Evolutionary conservation across 2,113 vertebrate species (phyloP).

Genomic region (Ammodytes marinus): DNA sequence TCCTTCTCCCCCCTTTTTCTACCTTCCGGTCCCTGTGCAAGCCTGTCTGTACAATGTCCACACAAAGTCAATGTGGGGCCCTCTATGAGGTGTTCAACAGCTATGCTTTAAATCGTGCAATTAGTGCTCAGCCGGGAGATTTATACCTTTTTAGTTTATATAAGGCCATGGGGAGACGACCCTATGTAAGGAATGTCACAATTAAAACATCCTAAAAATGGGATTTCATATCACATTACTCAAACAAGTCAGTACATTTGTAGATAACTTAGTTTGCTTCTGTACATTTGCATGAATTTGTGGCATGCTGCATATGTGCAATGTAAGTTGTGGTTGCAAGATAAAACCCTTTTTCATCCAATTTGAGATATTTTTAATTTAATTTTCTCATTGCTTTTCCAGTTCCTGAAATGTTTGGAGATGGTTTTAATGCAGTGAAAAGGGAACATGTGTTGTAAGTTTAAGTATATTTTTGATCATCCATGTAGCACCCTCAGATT

Average conservation of each 20-base stretch:
- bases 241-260: neutral
- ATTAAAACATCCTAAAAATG: conserved; percentile 48
- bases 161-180: conserved; percentile 26
- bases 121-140: conserved; percentile 63
- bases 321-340: neutral
- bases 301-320: neutral
- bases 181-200: conserved; percentile 47
- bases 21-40: conserved; percentile 29
- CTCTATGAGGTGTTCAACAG: conserved; percentile 40
- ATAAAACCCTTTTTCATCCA: neutral
- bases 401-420: neutral
- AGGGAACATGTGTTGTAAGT: neutral
- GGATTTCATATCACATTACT: conserved; percentile 25
- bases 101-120: conserved; percentile 68
- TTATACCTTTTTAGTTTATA: conserved; percentile 56
- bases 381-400: neutral
- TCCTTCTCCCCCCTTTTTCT: neutral
- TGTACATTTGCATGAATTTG: neutral
- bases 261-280: conserved; percentile 2
- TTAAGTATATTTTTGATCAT: conserved; percentile 13
- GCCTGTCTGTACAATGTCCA: conserved; percentile 48
- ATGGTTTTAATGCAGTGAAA: neutral
- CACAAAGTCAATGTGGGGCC: conserved; percentile 45
- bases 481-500: neutral
- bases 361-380: neutral